phyloP scores from a whole-genome alignment of 1,140 invertebrate genomes.

The Metaphire vulgaris region DNA sequence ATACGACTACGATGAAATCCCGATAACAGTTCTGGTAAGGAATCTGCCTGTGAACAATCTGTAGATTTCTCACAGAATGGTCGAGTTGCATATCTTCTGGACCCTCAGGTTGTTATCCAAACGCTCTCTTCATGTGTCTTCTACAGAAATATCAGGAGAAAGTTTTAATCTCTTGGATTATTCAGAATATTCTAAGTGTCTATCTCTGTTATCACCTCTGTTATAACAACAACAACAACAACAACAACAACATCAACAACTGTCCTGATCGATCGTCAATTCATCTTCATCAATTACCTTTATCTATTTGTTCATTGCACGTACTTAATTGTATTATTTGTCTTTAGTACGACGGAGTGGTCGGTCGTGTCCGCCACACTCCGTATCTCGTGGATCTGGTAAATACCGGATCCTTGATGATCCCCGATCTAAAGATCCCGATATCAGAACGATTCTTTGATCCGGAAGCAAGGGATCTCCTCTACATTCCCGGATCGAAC shows the following conservation, averaged over 20 bases:
- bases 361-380: neutral
- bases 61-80: neutral
- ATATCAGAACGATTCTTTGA: conserved; percentile 20
- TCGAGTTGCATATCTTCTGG: neutral
- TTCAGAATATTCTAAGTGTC: too few relatives aligned
- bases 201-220: too few relatives aligned
- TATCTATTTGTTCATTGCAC: too few relatives aligned
- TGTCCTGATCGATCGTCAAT: too few relatives aligned
- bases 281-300: too few relatives aligned
- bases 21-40: neutral
- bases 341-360: conserved; percentile 21
- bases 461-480: conserved; percentile 16
- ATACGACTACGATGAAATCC: conserved; percentile 7
- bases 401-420: conserved; percentile 20
- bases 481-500: conserved; percentile 20
- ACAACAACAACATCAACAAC: too few relatives aligned
- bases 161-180: neutral
- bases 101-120: neutral
- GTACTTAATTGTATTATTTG: neutral
- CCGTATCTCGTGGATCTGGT: conserved; percentile 25
- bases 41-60: neutral
- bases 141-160: neutral
- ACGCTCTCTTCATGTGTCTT: neutral
- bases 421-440: conserved; percentile 22
- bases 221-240: too few relatives aligned